Conservation (phyloP, 1,140 invertebrate species). For the Luehdorfia chinensis region DNA sequence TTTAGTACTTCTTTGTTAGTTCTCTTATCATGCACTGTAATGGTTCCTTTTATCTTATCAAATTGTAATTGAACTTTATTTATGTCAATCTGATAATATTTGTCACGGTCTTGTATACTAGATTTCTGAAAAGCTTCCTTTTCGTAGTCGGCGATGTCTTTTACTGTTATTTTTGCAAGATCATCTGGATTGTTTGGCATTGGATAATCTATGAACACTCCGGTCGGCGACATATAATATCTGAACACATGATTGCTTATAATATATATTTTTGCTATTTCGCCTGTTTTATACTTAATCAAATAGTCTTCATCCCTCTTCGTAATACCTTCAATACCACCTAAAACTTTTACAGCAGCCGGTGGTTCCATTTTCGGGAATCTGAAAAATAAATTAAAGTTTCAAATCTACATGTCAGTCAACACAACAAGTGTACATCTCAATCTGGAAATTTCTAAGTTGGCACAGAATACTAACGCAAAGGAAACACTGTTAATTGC, state of each 20-base stretch:
- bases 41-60: conserved; percentile 46
- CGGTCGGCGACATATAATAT: conserved; percentile 54
- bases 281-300: conserved; percentile 44
- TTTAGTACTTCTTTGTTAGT: conserved; percentile 44
- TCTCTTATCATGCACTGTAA: conserved; percentile 43
- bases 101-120: conserved; percentile 26
- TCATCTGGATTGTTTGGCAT: conserved; percentile 45
- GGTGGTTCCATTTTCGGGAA: conserved; percentile 13
- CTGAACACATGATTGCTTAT: conserved; percentile 59
- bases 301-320: conserved; percentile 40
- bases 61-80: conserved; percentile 50
- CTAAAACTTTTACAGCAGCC: conserved; percentile 18
- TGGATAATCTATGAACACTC: conserved; percentile 52
- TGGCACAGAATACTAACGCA: too few relatives aligned
- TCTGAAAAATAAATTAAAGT: conserved; percentile 1
- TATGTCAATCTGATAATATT: conserved; percentile 42
- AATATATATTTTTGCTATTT: conserved; percentile 44
- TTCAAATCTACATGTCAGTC: too few relatives aligned
- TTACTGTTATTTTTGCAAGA: conserved; percentile 50
- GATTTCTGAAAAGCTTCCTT: conserved; percentile 43
- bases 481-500: too few relatives aligned
- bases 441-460: too few relatives aligned
- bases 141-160: conserved; percentile 44
- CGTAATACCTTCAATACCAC: conserved; percentile 33
- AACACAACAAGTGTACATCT: too few relatives aligned